Evolutionary conservation across 2,888 invertebrate genomes (phyloP).

Genomic region (Drosophila trichaetosa): DNA sequence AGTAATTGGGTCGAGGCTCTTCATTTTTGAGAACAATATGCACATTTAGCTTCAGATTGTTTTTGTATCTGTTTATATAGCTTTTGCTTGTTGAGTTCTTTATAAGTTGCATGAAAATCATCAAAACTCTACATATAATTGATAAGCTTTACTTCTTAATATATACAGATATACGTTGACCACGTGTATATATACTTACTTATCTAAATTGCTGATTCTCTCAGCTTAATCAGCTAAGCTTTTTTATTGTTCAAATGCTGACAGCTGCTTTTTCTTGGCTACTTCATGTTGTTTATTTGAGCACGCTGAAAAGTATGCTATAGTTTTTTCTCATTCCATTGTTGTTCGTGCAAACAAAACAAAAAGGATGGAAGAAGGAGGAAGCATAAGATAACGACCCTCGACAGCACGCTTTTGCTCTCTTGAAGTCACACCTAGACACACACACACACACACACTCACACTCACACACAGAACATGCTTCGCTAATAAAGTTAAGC

Average conservation of each 20-base stretch:
- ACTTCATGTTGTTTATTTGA: background rate
- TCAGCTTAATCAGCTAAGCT: background rate
- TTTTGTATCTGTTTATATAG: background rate
- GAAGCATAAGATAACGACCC: constrained; percentile 16
- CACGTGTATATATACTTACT: background rate
- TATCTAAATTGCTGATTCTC: background rate
- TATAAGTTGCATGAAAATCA: background rate
- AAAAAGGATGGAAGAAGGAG: background rate
- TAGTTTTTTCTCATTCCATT: constrained; percentile 7
- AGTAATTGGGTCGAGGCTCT: background rate
- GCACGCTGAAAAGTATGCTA: constrained; percentile 36
- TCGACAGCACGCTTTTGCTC: constrained; percentile 4
- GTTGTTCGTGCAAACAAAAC: constrained; percentile 8
- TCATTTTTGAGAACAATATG: background rate
- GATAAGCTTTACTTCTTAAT: background rate
- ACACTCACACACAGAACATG: constrained; percentile 17
- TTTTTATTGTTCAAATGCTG: background rate
- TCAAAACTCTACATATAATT: background rate
- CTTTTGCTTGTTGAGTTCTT: background rate
- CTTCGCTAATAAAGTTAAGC: constrained; percentile 55
- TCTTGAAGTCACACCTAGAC: constrained; percentile 37
- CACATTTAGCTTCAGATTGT: background rate
- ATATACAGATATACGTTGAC: background rate
- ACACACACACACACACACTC: constrained; percentile 16
- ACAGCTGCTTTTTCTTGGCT: constrained; percentile 23